phyloP scores from a whole-genome alignment of 2,888 invertebrate genomes.

The Tenthredo distinguenda region DNA sequence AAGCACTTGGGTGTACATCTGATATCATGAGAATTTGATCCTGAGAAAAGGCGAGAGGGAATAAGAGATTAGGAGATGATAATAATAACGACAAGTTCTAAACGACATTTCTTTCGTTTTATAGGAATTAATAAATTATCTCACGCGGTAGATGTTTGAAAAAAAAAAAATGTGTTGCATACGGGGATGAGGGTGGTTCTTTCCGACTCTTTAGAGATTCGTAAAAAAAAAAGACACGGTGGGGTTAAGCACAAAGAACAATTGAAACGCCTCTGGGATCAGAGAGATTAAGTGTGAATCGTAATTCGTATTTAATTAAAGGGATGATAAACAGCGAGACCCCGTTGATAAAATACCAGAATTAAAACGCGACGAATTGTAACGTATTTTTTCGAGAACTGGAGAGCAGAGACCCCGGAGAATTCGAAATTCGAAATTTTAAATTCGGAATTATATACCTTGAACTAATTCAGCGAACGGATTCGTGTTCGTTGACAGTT shows the following conservation, averaged over 20 bases:
- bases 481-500: slow-evolving; percentile 24
- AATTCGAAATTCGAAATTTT: neutral
- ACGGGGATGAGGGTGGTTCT: neutral
- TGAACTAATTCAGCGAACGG: neutral
- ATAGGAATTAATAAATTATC: neutral
- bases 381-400: neutral
- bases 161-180: neutral
- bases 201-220: neutral
- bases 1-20: neutral
- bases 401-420: neutral
- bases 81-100: neutral
- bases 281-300: slow-evolving; percentile 51
- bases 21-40: neutral
- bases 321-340: slow-evolving; percentile 42
- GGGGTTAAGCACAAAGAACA: neutral
- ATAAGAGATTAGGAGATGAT: neutral
- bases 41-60: neutral
- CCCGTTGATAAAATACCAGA: slow-evolving; percentile 13
- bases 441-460: neutral
- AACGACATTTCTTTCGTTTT: neutral
- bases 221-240: neutral
- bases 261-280: slow-evolving; percentile 30
- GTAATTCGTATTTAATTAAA: slow-evolving; percentile 57
- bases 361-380: neutral
- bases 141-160: neutral